A percentile compares a stretch with the other conserved stretches of the same genome.
Evolutionary conservation across 2,113 vertebrate genomes (phyloP).

Genomic region (Planiliza haematocheilus): DNA sequence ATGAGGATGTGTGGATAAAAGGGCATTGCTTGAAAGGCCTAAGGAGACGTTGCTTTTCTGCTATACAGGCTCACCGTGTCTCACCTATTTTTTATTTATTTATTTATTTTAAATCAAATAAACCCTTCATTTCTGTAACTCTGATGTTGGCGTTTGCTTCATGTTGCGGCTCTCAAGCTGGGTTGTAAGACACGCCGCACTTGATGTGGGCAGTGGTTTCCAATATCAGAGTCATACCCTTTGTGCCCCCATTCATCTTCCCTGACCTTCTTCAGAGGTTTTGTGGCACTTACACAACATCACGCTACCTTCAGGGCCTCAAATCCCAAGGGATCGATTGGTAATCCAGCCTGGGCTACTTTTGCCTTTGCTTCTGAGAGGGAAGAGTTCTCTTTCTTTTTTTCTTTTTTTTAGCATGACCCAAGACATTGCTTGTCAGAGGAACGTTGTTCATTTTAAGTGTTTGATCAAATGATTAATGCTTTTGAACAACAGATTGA

Average conservation of each 20-base stretch:
- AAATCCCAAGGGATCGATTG: slow-evolving; percentile 20
- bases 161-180: too few species aligned
- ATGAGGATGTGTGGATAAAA: too few species aligned
- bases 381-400: too few species aligned
- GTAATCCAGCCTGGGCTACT: slow-evolving; percentile 12
- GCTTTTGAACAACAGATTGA: neutral
- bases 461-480: slow-evolving; percentile 26
- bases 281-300: slow-evolving; percentile 31
- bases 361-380: slow-evolving; percentile 6
- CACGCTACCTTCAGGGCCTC: slow-evolving; percentile 9
- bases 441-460: slow-evolving; percentile 22
- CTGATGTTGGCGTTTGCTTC: too few species aligned
- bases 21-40: too few species aligned
- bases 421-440: slow-evolving; percentile 8
- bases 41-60: too few species aligned
- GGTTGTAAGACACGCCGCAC: neutral
- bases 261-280: slow-evolving; percentile 26
- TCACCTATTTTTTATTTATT: too few species aligned
- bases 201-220: slow-evolving; percentile 18
- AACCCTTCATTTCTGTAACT: too few species aligned
- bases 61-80: too few species aligned
- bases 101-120: too few species aligned
- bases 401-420: neutral
- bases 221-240: slow-evolving; percentile 26
- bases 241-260: slow-evolving; percentile 26